phyloP scores from a whole-genome alignment of 1,140 invertebrate species.

The Drosophila subpulchrella region DNA sequence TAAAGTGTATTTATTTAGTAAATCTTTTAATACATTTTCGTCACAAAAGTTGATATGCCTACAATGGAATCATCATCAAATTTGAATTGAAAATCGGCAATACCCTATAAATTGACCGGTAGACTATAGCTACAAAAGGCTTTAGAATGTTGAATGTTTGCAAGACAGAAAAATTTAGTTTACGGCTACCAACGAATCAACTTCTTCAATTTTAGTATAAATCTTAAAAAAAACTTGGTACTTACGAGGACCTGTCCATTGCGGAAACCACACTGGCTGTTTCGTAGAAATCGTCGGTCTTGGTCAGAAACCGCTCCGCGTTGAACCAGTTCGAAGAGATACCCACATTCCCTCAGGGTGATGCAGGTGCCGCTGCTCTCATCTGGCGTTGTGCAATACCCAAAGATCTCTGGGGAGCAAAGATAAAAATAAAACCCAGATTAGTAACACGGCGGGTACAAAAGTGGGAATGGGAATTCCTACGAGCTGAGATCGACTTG shows the following conservation, averaged over 20 bases:
- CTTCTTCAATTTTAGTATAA: background rate
- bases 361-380: slow-evolving; percentile 57
- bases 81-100: too few species aligned
- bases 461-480: slow-evolving; percentile 21
- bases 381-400: slow-evolving; percentile 58
- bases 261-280: slow-evolving; percentile 64
- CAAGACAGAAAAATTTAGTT: too few species aligned
- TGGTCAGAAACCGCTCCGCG: slow-evolving; percentile 12
- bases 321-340: slow-evolving; percentile 53
- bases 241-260: slow-evolving; percentile 59
- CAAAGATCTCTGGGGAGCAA: slow-evolving; percentile 52
- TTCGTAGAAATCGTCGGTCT: slow-evolving; percentile 34
- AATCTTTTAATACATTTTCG: too few species aligned
- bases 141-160: too few species aligned
- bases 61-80: too few species aligned
- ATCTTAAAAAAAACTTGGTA: background rate
- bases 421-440: slow-evolving; percentile 15
- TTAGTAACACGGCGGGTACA: slow-evolving; percentile 8
- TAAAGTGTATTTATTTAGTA: too few species aligned
- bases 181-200: too few species aligned
- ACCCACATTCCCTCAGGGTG: slow-evolving; percentile 42
- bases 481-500: slow-evolving; percentile 12
- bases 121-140: too few species aligned
- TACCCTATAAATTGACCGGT: too few species aligned
- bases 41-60: too few species aligned